These are phyloP conservation scores for Amphiprion clarkii DNA, from an alignment of 2,797 vertebrate species.

Conservation along the genomic window DNA sequence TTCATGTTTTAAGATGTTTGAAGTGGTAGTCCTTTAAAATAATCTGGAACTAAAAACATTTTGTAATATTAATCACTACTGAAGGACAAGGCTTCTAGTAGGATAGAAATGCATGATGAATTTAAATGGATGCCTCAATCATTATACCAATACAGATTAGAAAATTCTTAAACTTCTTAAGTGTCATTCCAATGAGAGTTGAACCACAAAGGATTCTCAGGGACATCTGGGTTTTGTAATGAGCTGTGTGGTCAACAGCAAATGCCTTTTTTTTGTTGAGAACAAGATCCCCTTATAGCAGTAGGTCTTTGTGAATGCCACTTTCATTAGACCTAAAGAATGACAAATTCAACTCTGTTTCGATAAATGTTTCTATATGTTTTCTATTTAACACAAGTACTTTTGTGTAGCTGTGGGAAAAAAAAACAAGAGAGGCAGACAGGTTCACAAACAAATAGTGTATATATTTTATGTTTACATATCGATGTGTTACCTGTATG, in stretches of 20 bases:
- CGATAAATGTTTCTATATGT: neutral
- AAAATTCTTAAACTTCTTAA: conserved; percentile 36
- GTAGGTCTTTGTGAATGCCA: neutral
- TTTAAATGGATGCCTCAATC: conserved; percentile 44
- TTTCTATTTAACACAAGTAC: neutral
- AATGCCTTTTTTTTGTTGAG: conserved; percentile 24
- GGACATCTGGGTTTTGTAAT: conserved; percentile 17
- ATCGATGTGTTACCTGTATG: conserved; percentile 88
- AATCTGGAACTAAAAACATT: neutral
- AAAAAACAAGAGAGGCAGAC: neutral
- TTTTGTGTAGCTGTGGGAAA: conserved; percentile 7
- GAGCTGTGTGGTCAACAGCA: conserved; percentile 9
- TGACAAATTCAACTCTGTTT: neutral
- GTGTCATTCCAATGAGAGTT: conserved; percentile 25
- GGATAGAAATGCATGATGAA: conserved; percentile 37
- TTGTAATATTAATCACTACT: conserved; percentile 15
- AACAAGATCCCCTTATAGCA: conserved; percentile 3
- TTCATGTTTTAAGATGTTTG: conserved; percentile 12
- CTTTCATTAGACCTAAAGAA: neutral
- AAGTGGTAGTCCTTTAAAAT: conserved; percentile 9
- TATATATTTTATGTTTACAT: conserved; percentile 16
- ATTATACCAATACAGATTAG: conserved; percentile 48
- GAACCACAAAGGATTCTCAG: conserved; percentile 15
- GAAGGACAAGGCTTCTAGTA: conserved; percentile 1
- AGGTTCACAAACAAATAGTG: neutral